Evolutionary conservation across 1,140 invertebrate genomes (phyloP).

Genomic region (Leptinotarsa lineolata): DNA sequence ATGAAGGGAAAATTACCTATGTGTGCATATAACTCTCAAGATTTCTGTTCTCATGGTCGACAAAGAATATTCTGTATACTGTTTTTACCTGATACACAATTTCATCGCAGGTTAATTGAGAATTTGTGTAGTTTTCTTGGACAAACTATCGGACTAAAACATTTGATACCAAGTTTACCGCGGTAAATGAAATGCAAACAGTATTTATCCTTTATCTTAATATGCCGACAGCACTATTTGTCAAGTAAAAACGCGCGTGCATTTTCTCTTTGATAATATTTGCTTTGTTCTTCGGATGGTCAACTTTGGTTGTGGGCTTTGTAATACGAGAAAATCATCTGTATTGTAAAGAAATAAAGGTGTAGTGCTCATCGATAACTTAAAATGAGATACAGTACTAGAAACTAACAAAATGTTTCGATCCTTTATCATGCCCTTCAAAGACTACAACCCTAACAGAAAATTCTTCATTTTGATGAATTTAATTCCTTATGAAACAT

Average conservation of each 20-base stretch:
- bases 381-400: too few relatives aligned
- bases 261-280: neutral
- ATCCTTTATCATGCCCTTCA: too few relatives aligned
- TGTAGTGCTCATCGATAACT: too few relatives aligned
- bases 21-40: too few relatives aligned
- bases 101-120: neutral
- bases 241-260: constrained; percentile 3
- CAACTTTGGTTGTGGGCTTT: neutral
- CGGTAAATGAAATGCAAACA: constrained; percentile 15
- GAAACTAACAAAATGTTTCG: too few relatives aligned
- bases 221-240: constrained; percentile 13
- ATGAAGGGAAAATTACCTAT: too few relatives aligned
- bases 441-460: too few relatives aligned
- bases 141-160: neutral
- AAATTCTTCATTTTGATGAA: too few relatives aligned
- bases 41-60: neutral
- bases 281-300: neutral
- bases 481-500: too few relatives aligned
- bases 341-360: neutral
- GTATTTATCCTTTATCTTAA: neutral
- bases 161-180: constrained; percentile 11
- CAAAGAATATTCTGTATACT: neutral
- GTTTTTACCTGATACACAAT: neutral
- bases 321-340: neutral
- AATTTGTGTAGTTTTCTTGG: constrained; percentile 6